A percentile compares a stretch with the other conserved stretches of the same genome.
These are phyloP conservation scores for Fregata magnificens DNA, from an alignment of 2,113 vertebrate species.

Conservation along the genomic window DNA sequence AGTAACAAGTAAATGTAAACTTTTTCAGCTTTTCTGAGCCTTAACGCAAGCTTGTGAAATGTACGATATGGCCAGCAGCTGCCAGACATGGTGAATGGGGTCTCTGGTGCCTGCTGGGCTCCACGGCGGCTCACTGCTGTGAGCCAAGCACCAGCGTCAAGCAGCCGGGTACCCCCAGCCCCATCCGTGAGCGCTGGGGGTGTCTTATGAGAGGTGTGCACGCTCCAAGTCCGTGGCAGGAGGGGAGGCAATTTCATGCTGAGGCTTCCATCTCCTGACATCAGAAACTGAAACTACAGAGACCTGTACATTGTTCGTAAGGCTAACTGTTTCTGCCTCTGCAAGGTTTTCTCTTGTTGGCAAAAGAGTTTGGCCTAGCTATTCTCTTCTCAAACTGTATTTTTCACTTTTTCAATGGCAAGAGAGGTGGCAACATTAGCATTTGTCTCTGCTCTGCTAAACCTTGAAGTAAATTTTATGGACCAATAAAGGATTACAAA, in stretches of 20 bases:
- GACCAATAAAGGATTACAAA: background rate
- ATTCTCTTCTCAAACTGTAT: background rate
- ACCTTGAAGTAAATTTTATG: background rate
- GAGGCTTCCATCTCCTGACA: background rate
- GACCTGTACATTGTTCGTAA: background rate
- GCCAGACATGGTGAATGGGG: accelerated
- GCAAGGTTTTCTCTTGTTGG: background rate
- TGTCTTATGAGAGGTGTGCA: background rate
- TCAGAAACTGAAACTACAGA: background rate
- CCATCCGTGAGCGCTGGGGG: accelerated
- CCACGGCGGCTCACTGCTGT: background rate
- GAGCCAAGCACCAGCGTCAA: background rate
- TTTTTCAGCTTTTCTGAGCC: background rate
- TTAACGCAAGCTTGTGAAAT: background rate
- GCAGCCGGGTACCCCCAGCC: background rate
- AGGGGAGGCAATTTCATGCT: background rate
- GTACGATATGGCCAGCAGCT: accelerated
- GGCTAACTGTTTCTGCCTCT: background rate
- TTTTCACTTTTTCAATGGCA: background rate
- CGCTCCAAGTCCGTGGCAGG: background rate
- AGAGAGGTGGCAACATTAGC: background rate
- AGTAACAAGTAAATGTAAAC: background rate
- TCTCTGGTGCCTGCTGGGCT: accelerated
- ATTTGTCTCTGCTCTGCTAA: background rate
- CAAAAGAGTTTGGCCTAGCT: background rate